phyloP scores from a whole-genome alignment of 35 echinoderm and acorn worm species.

The Chiridota heheva region DNA sequence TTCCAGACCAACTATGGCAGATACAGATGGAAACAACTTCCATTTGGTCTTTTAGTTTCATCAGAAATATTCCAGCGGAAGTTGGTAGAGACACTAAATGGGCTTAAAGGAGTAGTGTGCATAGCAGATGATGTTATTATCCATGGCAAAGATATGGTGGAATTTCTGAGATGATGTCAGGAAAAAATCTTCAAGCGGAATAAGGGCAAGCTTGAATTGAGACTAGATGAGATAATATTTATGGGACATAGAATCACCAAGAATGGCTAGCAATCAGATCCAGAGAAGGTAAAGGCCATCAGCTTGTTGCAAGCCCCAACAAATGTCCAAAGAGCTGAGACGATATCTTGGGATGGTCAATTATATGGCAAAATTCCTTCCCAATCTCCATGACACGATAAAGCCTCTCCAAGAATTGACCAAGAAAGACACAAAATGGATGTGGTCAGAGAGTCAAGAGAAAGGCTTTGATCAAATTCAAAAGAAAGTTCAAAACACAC shows the following conservation, averaged over 20 bases:
- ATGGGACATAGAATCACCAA: slow-evolving; percentile 27
- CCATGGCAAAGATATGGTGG: slow-evolving; percentile 15
- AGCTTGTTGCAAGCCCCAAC: background rate
- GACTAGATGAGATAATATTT: slow-evolving; percentile 19
- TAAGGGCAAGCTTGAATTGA: slow-evolving; percentile 15
- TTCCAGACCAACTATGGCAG: slow-evolving; percentile 56
- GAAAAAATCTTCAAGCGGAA: slow-evolving; percentile 18
- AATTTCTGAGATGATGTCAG: slow-evolving; percentile 46
- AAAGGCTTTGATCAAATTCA: slow-evolving; percentile 23
- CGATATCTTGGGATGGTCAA: slow-evolving; percentile 49
- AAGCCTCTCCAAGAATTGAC: slow-evolving; percentile 17
- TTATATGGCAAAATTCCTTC: slow-evolving; percentile 30
- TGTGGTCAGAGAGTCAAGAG: slow-evolving; percentile 7
- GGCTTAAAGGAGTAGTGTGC: slow-evolving; percentile 42
- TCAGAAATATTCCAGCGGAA: slow-evolving; percentile 69
- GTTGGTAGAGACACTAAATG: slow-evolving; percentile 49
- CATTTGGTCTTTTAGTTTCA: slow-evolving; percentile 71
- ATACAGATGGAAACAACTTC: slow-evolving; percentile 63
- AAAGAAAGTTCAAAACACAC: background rate
- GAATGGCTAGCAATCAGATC: slow-evolving; percentile 31
- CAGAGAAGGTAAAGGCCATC: slow-evolving; percentile 13
- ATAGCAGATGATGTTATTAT: slow-evolving; percentile 62
- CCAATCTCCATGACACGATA: slow-evolving; percentile 35
- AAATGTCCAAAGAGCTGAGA: slow-evolving; percentile 18
- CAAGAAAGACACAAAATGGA: slow-evolving; percentile 10